phyloP scores from a whole-genome alignment of 2,888 invertebrate species.

The Bimastos eiseni region DNA sequence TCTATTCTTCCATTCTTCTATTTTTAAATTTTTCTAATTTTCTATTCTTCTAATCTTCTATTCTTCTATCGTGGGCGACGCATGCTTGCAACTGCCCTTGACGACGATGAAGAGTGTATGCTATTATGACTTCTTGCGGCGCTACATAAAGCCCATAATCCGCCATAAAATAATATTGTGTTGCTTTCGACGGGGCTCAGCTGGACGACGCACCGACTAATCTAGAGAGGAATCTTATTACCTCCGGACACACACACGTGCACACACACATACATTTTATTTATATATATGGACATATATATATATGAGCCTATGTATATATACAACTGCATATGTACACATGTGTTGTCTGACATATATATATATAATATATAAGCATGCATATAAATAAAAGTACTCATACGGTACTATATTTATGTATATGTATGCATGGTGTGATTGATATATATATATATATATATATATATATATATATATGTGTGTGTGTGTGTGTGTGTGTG shows the following conservation, averaged over 20 bases:
- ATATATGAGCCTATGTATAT: too few species aligned
- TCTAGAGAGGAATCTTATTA: conserved; percentile 13
- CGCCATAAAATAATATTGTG: conserved; percentile 7
- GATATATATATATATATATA: too few species aligned
- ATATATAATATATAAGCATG: neutral
- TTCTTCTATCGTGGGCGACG: neutral
- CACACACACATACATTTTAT: neutral
- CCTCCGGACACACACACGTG: neutral
- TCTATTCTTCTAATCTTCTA: too few species aligned
- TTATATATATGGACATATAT: too few species aligned
- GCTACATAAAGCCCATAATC: conserved; percentile 13
- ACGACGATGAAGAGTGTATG: neutral
- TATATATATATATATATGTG: too few species aligned
- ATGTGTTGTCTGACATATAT: neutral
- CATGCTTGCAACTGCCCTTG: neutral
- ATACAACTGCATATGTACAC: too few species aligned
- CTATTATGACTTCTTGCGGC: neutral
- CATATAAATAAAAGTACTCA: neutral
- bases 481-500: too few species aligned
- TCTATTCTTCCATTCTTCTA: too few species aligned
- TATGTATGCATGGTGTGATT: too few species aligned
- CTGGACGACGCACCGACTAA: neutral
- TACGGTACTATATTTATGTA: too few species aligned
- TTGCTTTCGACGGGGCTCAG: conserved; percentile 1
- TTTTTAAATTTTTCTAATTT: too few species aligned